Conservation (phyloP, 1,140 invertebrate genomes). For the Aleiodes sp. region DNA sequence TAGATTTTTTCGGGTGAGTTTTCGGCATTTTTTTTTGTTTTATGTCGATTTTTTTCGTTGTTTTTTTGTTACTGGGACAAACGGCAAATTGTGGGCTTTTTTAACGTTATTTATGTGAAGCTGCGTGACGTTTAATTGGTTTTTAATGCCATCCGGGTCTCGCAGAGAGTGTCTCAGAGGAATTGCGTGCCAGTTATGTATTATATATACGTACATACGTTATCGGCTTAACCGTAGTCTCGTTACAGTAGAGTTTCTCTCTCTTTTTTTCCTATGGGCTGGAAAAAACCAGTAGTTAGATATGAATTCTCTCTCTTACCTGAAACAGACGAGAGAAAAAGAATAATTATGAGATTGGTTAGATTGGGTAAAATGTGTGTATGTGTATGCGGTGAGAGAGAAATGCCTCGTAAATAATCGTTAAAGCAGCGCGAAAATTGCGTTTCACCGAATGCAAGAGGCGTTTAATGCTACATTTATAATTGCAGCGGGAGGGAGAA, state of each 20-base stretch:
- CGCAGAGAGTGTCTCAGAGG: conserved; percentile 12
- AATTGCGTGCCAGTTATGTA: conserved; percentile 17
- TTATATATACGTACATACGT: conserved; percentile 7
- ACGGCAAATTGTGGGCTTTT: background rate
- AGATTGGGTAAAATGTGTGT: conserved; percentile 3
- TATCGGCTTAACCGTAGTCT: background rate
- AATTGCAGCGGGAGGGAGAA: background rate
- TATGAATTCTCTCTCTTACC: conserved; percentile 38
- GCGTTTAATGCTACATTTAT: conserved; percentile 13
- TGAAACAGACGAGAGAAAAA: conserved; percentile 40
- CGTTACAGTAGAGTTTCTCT: conserved; percentile 1
- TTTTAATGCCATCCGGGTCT: conserved; percentile 24
- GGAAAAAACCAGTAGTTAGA: conserved; percentile 8
- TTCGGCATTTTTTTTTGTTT: background rate
- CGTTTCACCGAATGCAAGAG: conserved; percentile 18
- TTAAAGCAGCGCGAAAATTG: conserved; percentile 25
- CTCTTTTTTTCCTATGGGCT: background rate
- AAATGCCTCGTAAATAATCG: conserved; percentile 30
- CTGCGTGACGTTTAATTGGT: conserved; percentile 24
- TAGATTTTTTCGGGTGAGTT: background rate
- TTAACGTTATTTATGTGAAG: background rate
- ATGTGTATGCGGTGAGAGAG: background rate
- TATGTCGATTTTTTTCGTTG: background rate
- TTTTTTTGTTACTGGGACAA: background rate
- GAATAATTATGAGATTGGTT: conserved; percentile 16